Evolutionary conservation across 2,888 invertebrate genomes (phyloP), one percentile per base, ranked within the genome.

Genomic region (Hydraecia micacea): DNA sequence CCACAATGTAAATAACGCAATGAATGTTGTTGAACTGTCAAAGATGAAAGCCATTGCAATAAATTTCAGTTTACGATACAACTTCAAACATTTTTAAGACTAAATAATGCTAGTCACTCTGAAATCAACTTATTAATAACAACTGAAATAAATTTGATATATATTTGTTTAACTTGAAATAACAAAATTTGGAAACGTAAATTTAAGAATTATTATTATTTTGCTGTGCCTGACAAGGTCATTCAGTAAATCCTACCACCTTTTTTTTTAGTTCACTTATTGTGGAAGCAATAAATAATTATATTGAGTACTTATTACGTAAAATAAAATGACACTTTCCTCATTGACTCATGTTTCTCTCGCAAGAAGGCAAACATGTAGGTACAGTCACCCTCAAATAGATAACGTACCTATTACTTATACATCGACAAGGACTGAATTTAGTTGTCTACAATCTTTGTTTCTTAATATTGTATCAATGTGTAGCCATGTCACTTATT

Each of bases 241-340:
- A 42, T 42, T 42, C 42, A 11, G 42, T 42, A 42, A 11, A 42
- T 11, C 42, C 42, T 42, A 11, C 42, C 11, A 42, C 11, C 42
- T n/a, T n/a, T n/a, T n/a, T n/a, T n/a, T n/a, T 5, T 4, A 39
- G 36, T 39, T 39, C 36, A 42, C 42, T 11, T 9, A 39, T 39
- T 39, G 11, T 42, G 42, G 42, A 42, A 42, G 42, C 42, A 42
- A 42, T 11, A 42, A 42, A 42, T n/a, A n/a, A n/a, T n/a, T 42
- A 42, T 42, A 42, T 11, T 11, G 42, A 39, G 42, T n/a, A n/a
- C n/a, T n/a, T 42, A 11, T 80, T 75, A 77, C 55, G 80, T 78
- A n/a, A 76, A 65, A 81, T 79, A 77, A 75, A 86, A 71, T 60
- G 73, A 83, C 71, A 84, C 84, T 89, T 88, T 88, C 86, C 87